phyloP scores from a whole-genome alignment of 1,140 invertebrate genomes.

The Kradibia gibbosae region DNA sequence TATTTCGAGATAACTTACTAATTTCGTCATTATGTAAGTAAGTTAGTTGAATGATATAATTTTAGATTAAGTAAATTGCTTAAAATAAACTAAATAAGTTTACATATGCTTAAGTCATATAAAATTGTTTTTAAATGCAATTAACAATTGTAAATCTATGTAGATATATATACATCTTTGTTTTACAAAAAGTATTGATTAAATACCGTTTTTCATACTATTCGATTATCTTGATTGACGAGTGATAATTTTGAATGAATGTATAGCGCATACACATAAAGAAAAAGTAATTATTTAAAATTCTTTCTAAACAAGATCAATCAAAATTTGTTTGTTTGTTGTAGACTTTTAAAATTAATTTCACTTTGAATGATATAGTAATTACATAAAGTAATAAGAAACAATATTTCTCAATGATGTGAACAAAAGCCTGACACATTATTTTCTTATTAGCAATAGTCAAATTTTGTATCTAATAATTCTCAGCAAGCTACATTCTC shows the following conservation, averaged over 20 bases:
- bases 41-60: not conserved
- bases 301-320: not conserved
- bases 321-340: not conserved
- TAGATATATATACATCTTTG: no score
- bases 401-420: not conserved
- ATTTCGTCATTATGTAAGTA: not conserved
- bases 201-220: no score
- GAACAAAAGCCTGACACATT: not conserved
- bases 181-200: no score
- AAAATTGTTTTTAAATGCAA: not conserved
- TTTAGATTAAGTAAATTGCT: not conserved
- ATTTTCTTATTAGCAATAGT: conserved; percentile 4
- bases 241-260: no score
- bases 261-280: no score
- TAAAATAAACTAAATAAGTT: no score
- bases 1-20: not conserved
- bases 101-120: no score
- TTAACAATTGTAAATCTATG: no score
- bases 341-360: conserved; percentile 6
- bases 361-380: not conserved
- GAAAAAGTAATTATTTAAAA: not conserved
- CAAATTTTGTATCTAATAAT: no score
- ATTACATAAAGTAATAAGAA: not conserved
- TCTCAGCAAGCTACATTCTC: no score
- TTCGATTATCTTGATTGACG: no score